A percentile compares a stretch with the other conserved stretches of the same genome.
These are phyloP conservation scores for Drosophila longiperda DNA, from an alignment of 2,888 invertebrate genomes.

Conservation along the genomic window DNA sequence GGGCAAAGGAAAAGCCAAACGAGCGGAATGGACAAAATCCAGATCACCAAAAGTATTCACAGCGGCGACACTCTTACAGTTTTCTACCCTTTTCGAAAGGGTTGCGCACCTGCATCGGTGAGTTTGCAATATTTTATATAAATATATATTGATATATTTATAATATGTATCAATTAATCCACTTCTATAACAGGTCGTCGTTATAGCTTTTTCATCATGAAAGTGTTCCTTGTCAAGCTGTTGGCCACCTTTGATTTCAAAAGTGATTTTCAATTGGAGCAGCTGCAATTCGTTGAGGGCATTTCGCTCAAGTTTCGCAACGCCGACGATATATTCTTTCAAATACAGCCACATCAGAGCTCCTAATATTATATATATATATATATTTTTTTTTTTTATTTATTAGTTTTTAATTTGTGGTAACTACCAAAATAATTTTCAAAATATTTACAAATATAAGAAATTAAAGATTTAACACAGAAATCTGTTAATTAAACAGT, in stretches of 20 bases:
- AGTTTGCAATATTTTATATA: conserved; percentile 15
- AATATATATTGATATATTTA: not conserved
- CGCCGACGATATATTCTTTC: conserved; percentile 70
- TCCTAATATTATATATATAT: conserved; percentile 13
- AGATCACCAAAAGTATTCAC: not conserved
- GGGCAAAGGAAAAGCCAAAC: not conserved
- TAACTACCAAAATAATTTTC: not conserved
- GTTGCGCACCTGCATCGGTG: conserved; percentile 82
- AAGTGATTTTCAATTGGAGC: conserved; percentile 72
- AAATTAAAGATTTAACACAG: not conserved
- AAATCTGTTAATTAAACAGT: not conserved
- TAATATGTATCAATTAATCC: not conserved
- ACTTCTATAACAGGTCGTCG: conserved; percentile 76
- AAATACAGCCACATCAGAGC: conserved; percentile 50
- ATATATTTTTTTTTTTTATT: not conserved
- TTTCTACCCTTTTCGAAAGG: conserved; percentile 83
- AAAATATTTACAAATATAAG: not conserved
- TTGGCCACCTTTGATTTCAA: conserved; percentile 75
- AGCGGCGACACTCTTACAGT: conserved; percentile 79
- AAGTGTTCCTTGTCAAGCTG: conserved; percentile 81
- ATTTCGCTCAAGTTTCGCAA: conserved; percentile 83
- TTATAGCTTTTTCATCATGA: conserved; percentile 82
- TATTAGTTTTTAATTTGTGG: not conserved
- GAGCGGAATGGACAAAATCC: conserved; percentile 15
- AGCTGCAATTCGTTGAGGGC: conserved; percentile 81